Conservation (phyloP, 2,888 invertebrate genomes). For the Apodemia mormo region DNA sequence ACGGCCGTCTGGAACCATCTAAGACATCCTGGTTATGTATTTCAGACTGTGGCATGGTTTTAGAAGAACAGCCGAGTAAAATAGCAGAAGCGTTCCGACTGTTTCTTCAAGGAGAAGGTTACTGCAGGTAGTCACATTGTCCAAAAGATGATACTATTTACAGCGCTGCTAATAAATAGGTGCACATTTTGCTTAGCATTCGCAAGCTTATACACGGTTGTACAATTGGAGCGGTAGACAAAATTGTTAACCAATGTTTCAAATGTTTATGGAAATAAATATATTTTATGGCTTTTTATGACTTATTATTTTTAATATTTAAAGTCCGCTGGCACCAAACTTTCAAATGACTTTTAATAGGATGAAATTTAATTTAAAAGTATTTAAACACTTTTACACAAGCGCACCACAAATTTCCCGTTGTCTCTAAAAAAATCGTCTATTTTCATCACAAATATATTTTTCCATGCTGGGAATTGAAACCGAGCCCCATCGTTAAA, state of each 20-base stretch:
- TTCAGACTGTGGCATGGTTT: constrained; percentile 98
- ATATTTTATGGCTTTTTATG: constrained; percentile 68
- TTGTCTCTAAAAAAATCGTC: too few relatives aligned
- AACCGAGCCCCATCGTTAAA: too few relatives aligned
- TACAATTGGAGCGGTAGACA: constrained; percentile 68
- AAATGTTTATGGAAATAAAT: constrained; percentile 64
- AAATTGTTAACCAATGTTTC: constrained; percentile 56
- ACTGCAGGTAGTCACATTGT: constrained; percentile 86
- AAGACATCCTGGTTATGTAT: constrained; percentile 99
- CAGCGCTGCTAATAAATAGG: constrained; percentile 64
- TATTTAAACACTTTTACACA: too few relatives aligned
- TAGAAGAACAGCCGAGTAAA: constrained; percentile 99
- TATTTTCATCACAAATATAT: too few relatives aligned
- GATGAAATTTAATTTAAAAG: too few relatives aligned
- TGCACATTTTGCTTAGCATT: constrained; percentile 72
- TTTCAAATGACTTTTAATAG: too few relatives aligned
- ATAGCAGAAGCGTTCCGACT: constrained; percentile 98
- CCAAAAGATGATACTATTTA: constrained; percentile 43
- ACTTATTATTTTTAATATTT: constrained; percentile 20
- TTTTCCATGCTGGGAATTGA: too few relatives aligned
- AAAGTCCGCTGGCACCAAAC: too few relatives aligned
- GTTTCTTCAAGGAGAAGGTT: constrained; percentile 99
- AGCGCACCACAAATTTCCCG: too few relatives aligned
- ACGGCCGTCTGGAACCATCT: constrained; percentile 96
- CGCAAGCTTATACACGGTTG: constrained; percentile 76